A percentile compares a stretch with the other conserved stretches of the same genome.
phyloP scores from a whole-genome alignment of 2,888 invertebrate genomes.

The Acronicta aceris region DNA sequence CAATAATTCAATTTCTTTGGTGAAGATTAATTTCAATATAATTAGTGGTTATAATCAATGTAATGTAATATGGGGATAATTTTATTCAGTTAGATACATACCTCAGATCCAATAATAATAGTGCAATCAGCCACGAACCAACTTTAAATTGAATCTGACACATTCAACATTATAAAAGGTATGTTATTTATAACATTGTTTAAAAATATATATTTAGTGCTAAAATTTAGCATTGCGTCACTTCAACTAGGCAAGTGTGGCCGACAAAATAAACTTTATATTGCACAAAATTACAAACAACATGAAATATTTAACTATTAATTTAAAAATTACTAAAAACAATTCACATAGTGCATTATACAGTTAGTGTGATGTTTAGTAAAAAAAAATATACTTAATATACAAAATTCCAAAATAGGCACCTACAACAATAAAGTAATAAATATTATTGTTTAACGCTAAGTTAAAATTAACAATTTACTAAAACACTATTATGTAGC shows the following conservation, averaged over 20 bases:
- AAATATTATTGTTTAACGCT: slow-evolving; percentile 45
- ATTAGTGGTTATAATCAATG: slow-evolving; percentile 54
- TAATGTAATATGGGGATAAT: slow-evolving; percentile 54
- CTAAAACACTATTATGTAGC: slow-evolving; percentile 67
- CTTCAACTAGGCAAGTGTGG: slow-evolving; percentile 55
- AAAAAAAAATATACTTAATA: slow-evolving; percentile 54
- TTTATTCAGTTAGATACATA: slow-evolving; percentile 51
- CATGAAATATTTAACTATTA: slow-evolving; percentile 59
- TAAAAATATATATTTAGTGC: slow-evolving; percentile 37
- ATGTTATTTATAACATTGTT: slow-evolving; percentile 47
- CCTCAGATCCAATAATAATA: slow-evolving; percentile 68
- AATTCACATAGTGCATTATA: slow-evolving; percentile 69
- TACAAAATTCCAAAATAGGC: slow-evolving; percentile 68
- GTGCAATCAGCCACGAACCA: slow-evolving; percentile 43
- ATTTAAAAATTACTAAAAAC: slow-evolving; percentile 60
- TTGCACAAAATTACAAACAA: slow-evolving; percentile 58
- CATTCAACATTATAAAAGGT: slow-evolving; percentile 47
- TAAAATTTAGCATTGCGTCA: slow-evolving; percentile 27
- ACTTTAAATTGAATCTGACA: slow-evolving; percentile 31
- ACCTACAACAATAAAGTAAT: slow-evolving; percentile 63
- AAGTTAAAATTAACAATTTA: slow-evolving; percentile 63
- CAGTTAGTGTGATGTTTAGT: slow-evolving; percentile 70
- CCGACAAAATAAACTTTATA: slow-evolving; percentile 53
- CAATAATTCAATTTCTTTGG: slow-evolving; percentile 86
- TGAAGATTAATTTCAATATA: slow-evolving; percentile 77